Evolutionary conservation across 1,140 invertebrate genomes (phyloP), one percentile per base, ranked within the genome.

Genomic region (Halictus rubicundus): DNA sequence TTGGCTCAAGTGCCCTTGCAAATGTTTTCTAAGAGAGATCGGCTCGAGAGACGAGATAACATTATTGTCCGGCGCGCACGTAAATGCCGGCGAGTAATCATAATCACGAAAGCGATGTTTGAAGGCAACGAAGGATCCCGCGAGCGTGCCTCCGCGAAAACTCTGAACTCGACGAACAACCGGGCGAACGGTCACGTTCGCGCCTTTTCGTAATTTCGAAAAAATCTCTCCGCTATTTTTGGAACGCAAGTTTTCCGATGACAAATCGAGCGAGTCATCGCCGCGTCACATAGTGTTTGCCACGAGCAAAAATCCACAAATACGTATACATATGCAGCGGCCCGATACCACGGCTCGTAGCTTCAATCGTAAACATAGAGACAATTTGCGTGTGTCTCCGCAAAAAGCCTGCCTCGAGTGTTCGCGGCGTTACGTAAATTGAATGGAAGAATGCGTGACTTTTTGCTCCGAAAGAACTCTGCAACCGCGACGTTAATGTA

Each of bases 1-100:
- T 79, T 79, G 49, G 25, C 54, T 63, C 7, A 79, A 79, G 69
- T 66, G 77, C 21, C 77, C 61, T 79, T 65, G 49, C 77, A 27
- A 66, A 65, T 60, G 9, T 73, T 65, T 79, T 73, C 60, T 37
- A 59, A 57, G 16, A 66, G n/a, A n/a, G 32, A 72, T 64, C 42
- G 12, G 21, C 25, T 71, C 16, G 19, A 32, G 3, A 46, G 7
- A 5, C 25, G 14, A 61, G 0, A 21, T 0, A n/a, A 32, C 42
- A 1, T 39, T 23, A 2, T 25, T 16, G 49, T 78, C 32, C 49
- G 42, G 27, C 37, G 9, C 21, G 27, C 37, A 19, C 21, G 27
- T 32, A 32, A 37, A 19, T n/a, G n/a, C 39, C 32, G 32, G 16
- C 21, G 37, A 52, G 5, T 19, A 52, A 52, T 21, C 12, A 63